Percentiles rank a stretch among this genome's conserved stretches.
These are phyloP conservation scores for Drosophila tristis DNA, from an alignment of 1,140 invertebrate genomes.

Conservation along the genomic window DNA sequence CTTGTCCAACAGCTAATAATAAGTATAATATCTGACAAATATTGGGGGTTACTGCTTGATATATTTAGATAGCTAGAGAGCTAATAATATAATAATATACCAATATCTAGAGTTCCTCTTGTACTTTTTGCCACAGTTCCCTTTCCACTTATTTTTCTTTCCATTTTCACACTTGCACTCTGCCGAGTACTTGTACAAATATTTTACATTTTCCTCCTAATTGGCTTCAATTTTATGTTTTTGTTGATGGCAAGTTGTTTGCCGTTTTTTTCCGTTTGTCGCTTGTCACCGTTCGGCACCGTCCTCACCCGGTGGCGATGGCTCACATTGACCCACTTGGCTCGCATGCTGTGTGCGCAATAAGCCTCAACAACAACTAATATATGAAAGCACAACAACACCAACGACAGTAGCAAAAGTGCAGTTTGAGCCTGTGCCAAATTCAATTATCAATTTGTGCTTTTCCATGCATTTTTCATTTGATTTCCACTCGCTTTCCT, in stretches of 20 bases:
- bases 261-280: slow-evolving; percentile 23
- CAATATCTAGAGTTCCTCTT: too few relatives aligned
- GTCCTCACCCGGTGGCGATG: slow-evolving; percentile 7
- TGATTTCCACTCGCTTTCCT: slow-evolving; percentile 48
- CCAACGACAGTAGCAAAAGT: slow-evolving; percentile 17
- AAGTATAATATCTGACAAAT: slow-evolving; percentile 1
- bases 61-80: too few relatives aligned
- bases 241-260: slow-evolving; percentile 10
- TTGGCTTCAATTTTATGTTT: slow-evolving; percentile 46
- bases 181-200: slow-evolving; percentile 14
- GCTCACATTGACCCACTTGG: slow-evolving; percentile 76
- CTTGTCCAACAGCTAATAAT: slow-evolving; percentile 26
- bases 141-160: neutral
- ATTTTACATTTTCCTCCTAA: slow-evolving; percentile 42
- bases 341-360: slow-evolving; percentile 26
- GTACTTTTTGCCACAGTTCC: neutral
- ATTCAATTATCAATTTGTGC: slow-evolving; percentile 79
- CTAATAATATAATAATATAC: too few relatives aligned
- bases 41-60: neutral
- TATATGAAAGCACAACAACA: slow-evolving; percentile 1
- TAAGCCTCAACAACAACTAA: slow-evolving; percentile 13
- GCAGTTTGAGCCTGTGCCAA: slow-evolving; percentile 75
- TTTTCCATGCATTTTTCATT: slow-evolving; percentile 60
- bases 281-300: slow-evolving; percentile 23
- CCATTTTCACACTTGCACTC: slow-evolving; percentile 2